A percentile compares a stretch with the other conserved stretches of the same genome.
phyloP scores from a whole-genome alignment of 2,113 vertebrate species.

The Cebidichthys violaceus region DNA sequence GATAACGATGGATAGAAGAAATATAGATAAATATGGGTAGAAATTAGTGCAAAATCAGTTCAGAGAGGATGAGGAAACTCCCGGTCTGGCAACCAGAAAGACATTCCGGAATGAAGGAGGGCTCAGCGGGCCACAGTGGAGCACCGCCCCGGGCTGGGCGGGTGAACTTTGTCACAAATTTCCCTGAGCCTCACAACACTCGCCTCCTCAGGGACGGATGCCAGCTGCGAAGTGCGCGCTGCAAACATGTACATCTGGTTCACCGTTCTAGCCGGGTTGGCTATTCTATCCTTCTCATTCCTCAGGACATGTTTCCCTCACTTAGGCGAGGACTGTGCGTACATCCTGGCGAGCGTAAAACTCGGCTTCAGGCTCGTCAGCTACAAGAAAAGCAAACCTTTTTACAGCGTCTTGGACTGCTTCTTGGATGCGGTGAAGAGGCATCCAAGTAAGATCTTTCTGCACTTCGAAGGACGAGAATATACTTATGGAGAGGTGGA shows the following conservation, averaged over 20 bases:
- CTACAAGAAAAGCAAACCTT: constrained; percentile 66
- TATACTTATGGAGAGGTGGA: constrained; percentile 82
- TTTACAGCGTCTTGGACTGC: constrained; percentile 83
- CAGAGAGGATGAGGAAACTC: not conserved
- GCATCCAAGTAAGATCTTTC: constrained; percentile 78
- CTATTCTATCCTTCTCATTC: constrained; percentile 58
- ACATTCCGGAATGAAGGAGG: constrained; percentile 56
- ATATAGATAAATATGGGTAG: too few relatives aligned
- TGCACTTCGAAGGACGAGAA: constrained; percentile 80
- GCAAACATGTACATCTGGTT: constrained; percentile 72
- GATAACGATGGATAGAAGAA: too few relatives aligned
- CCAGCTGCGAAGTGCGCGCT: not conserved
- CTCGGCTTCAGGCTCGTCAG: constrained; percentile 38
- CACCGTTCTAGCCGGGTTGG: constrained; percentile 64
- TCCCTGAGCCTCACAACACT: not conserved
- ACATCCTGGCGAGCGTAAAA: constrained; percentile 48
- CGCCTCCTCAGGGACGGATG: not conserved
- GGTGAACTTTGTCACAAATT: constrained; percentile 69
- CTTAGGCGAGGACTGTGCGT: constrained; percentile 70
- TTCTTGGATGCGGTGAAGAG: constrained; percentile 77
- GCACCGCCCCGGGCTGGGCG: constrained; percentile 39
- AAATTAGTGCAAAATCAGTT: not conserved
- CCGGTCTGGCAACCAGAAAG: constrained; percentile 35
- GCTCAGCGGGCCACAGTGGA: not conserved
- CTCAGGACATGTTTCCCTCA: constrained; percentile 73